A percentile compares a stretch with the other conserved stretches of the same genome.
Conservation (phyloP, 2,113 vertebrate species). For the Orthonyx spaldingii region DNA sequence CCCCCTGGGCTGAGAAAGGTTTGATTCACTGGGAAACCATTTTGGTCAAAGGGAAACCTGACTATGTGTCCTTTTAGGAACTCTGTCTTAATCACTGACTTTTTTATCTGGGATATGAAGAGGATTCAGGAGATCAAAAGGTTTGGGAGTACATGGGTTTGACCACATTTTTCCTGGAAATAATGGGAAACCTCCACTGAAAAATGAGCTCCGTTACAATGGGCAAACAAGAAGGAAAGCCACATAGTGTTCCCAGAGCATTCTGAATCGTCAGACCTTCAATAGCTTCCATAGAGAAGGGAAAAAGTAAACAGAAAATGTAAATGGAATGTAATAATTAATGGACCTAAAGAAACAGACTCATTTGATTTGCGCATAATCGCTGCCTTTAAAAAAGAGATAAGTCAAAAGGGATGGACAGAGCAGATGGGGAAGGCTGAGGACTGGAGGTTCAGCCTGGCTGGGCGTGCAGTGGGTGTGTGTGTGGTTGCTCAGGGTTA, state of each 20-base stretch:
- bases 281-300: constrained; percentile 17
- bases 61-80: constrained; percentile 75
- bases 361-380: constrained; percentile 34
- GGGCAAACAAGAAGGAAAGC: constrained; percentile 56
- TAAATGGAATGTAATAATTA: constrained; percentile 53
- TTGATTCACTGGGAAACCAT: constrained; percentile 80
- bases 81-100: constrained; percentile 75
- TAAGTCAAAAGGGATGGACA: background rate
- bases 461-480: background rate
- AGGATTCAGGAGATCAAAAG: constrained; percentile 83
- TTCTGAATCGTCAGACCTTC: constrained; percentile 26
- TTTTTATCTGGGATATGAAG: constrained; percentile 80
- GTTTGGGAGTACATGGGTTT: constrained; percentile 69
- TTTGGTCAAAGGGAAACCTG: constrained; percentile 74
- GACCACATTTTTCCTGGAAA: constrained; percentile 66
- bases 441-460: background rate
- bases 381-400: background rate
- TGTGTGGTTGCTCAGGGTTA: background rate
- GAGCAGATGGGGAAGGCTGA: background rate
- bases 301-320: constrained; percentile 55
- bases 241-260: constrained; percentile 46
- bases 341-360: constrained; percentile 4
- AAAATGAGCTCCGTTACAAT: constrained; percentile 67
- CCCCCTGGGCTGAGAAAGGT: constrained; percentile 77
- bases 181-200: constrained; percentile 66